phyloP scores from a whole-genome alignment of 2,888 invertebrate species.

The Chirona hameri region DNA sequence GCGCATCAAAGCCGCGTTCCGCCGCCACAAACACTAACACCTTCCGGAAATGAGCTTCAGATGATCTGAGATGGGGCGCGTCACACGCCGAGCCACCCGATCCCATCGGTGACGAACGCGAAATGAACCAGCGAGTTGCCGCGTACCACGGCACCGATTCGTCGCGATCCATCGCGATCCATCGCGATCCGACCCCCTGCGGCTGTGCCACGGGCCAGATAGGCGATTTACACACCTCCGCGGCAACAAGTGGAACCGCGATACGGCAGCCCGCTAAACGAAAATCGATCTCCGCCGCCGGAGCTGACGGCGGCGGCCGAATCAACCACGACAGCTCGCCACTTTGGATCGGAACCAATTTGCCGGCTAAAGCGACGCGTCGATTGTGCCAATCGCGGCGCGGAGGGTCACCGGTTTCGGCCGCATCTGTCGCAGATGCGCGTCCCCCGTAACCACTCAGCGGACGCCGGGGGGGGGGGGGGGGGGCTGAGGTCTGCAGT shows the following conservation, averaged over 20 bases:
- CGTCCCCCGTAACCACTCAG: too few species aligned
- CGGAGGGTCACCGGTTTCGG: neutral
- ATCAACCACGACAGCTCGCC: neutral
- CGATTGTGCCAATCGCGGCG: neutral
- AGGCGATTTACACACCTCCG: neutral
- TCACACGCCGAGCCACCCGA: neutral
- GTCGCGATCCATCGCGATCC: neutral
- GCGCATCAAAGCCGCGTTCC: neutral
- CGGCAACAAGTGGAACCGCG: slow-evolving; percentile 7
- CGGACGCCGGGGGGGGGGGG: neutral
- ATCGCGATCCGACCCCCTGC: neutral
- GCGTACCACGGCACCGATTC: neutral
- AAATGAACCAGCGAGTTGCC: neutral
- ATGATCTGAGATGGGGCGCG: neutral
- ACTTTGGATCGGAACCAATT: neutral
- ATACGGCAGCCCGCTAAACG: neutral
- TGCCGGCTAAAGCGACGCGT: neutral
- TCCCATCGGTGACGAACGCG: neutral
- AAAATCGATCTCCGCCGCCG: neutral
- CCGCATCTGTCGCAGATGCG: neutral
- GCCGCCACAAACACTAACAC: neutral
- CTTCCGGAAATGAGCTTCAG: neutral
- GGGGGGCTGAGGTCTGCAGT: neutral
- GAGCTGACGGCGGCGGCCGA: neutral
- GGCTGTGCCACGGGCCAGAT: neutral